These are phyloP conservation scores for Dione juno DNA, from an alignment of 2,888 invertebrate species.

Conservation along the genomic window DNA sequence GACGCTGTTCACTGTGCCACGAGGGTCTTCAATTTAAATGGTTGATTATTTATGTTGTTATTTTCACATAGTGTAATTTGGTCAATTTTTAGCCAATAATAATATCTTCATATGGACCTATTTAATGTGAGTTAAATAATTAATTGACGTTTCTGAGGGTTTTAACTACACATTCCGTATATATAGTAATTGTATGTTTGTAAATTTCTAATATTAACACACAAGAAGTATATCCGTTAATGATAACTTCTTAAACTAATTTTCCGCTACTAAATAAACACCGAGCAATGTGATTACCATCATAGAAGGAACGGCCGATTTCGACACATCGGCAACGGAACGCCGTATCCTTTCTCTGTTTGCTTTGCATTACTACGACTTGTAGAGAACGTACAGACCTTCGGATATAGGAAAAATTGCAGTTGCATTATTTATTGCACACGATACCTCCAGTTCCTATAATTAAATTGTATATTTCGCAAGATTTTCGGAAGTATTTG, in stretches of 20 bases:
- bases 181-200: too few species aligned
- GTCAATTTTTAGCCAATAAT: too few species aligned
- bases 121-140: too few species aligned
- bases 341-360: slow-evolving; percentile 72
- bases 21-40: too few species aligned
- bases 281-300: slow-evolving; percentile 13
- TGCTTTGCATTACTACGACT: not conserved
- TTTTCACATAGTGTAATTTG: too few species aligned
- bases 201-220: too few species aligned
- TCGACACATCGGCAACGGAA: slow-evolving; percentile 55
- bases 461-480: not conserved
- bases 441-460: not conserved
- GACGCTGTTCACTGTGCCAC: too few species aligned
- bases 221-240: too few species aligned
- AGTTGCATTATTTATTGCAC: slow-evolving; percentile 22
- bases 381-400: slow-evolving; percentile 43
- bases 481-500: not conserved
- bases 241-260: not conserved
- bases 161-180: too few species aligned
- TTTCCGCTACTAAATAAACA: not conserved
- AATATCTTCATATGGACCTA: too few species aligned
- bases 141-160: too few species aligned
- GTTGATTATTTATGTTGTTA: too few species aligned
- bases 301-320: slow-evolving; percentile 39
- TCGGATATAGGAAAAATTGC: slow-evolving; percentile 46